A percentile compares a stretch with the other conserved stretches of the same genome.
phyloP scores from a whole-genome alignment of 2,797 vertebrate genomes.

The Malacoraja senta region DNA sequence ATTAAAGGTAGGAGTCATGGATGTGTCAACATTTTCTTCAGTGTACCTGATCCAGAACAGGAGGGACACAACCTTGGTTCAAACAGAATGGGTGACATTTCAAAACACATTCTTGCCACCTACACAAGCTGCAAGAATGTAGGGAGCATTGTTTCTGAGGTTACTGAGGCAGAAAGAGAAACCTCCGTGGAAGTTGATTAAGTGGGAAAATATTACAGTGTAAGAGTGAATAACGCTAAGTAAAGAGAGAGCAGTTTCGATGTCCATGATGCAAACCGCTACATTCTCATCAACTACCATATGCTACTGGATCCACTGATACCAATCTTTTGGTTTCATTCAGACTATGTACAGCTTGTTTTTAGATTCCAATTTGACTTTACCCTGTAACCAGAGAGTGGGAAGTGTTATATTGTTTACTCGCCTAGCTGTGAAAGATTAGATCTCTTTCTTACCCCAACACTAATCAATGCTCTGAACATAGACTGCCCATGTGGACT shows the following conservation, averaged over 20 bases:
- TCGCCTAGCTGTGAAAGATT: background rate
- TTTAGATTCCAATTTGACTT: background rate
- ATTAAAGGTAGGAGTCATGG: background rate
- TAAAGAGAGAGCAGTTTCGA: background rate
- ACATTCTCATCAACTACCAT: background rate
- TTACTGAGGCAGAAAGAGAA: background rate
- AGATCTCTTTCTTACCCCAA: background rate
- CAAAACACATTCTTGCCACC: background rate
- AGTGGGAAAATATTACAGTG: background rate
- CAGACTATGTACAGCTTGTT: background rate
- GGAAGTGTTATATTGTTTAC: background rate
- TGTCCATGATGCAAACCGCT: background rate
- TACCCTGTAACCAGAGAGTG: background rate
- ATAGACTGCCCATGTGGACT: too few species aligned
- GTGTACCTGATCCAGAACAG: background rate
- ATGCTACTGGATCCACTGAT: background rate
- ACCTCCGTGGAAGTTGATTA: background rate
- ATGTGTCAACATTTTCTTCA: background rate
- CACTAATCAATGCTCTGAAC: background rate
- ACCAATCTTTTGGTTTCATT: background rate
- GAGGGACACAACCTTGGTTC: background rate
- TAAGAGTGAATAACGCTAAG: background rate
- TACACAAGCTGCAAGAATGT: background rate
- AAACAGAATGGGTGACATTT: background rate
- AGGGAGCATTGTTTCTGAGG: background rate